Evolutionary conservation across 2,797 vertebrate genomes (phyloP).

Genomic region (Microctenopoma stevenorrisi): DNA sequence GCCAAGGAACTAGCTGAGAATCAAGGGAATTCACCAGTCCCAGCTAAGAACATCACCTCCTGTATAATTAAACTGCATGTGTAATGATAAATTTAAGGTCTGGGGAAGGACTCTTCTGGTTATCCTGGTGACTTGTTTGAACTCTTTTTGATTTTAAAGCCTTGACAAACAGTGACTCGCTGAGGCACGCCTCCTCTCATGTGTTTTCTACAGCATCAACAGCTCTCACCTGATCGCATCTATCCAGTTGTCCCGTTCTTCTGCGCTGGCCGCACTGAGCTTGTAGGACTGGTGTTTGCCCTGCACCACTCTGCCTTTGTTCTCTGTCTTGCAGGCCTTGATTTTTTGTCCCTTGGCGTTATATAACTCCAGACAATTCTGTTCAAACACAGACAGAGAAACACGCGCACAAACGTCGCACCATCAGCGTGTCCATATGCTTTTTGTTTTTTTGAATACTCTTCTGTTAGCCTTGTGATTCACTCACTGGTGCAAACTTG

Average conservation of each 20-base stretch:
- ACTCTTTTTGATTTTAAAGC: not conserved
- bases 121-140: not conserved
- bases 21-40: not conserved
- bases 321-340: conserved; percentile 95
- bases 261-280: conserved; percentile 87
- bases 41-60: not conserved
- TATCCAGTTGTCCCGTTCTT: conserved; percentile 92
- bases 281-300: conserved; percentile 94
- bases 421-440: conserved; percentile 12
- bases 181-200: not conserved
- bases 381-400: conserved; percentile 54
- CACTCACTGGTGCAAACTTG: conserved; percentile 23
- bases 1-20: conserved; percentile 8
- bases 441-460: conserved; percentile 14
- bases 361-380: conserved; percentile 93
- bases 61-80: not conserved
- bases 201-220: not conserved
- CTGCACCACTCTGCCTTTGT: conserved; percentile 90
- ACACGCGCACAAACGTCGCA: conserved; percentile 11
- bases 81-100: not conserved
- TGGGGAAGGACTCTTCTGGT: not conserved
- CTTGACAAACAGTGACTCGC: not conserved
- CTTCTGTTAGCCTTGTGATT: conserved; percentile 26
- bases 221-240: conserved; percentile 88
- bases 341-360: conserved; percentile 91